Base-by-base conservation (phyloP, 1,140 invertebrate species). In the Bombus superbus region DNA sequence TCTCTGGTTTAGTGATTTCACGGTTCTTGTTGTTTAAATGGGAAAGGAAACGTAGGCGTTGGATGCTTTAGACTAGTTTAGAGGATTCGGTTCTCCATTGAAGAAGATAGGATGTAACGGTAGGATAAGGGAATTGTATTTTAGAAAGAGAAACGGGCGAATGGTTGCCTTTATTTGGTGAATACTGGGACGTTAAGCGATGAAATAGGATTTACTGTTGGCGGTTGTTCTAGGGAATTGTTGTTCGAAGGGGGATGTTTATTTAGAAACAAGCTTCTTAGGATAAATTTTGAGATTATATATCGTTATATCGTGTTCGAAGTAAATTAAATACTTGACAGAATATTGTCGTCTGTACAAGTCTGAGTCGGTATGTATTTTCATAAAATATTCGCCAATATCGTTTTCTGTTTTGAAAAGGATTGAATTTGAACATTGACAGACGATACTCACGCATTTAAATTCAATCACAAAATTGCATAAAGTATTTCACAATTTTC, bases 1-100 rank as follows among this genome's bases (percentile, higher is more conserved):
- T 62, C 2, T 35, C 32, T 38, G 3, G 4, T 28, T 44, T 40
- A 18, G 25, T 28, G 57, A 10, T 66, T 32, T 25, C 62, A 35
- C 64, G 35, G 5, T 68, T 69, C 74, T 78, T 71, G 53, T 28
- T 64, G 69, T 77, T 69, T 77, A 83, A 83, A 44, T 69, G 74
- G 47, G 25, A 25, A 15, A 18, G 44, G 13, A n/a, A 40, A 25
- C n/a, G 13, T 9, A 13, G n/a, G n/a, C 28, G 42, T 74, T 38
- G 25, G 47, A 53, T 53, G 47, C 18, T 53, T 53, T 53, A 8
- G 47, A 53, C 47, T 53, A 22, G 47, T 22, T 53, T 53, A 53
- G 18, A 53, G 47, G 18, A 53, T 53, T 53, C 47, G 47, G 18
- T 1, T 8, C 18, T 53, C 18, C 6, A 22, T 53, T 53, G 47